Evolutionary conservation across 2,113 vertebrate species (phyloP).

Genomic region (Zapornia atra): DNA sequence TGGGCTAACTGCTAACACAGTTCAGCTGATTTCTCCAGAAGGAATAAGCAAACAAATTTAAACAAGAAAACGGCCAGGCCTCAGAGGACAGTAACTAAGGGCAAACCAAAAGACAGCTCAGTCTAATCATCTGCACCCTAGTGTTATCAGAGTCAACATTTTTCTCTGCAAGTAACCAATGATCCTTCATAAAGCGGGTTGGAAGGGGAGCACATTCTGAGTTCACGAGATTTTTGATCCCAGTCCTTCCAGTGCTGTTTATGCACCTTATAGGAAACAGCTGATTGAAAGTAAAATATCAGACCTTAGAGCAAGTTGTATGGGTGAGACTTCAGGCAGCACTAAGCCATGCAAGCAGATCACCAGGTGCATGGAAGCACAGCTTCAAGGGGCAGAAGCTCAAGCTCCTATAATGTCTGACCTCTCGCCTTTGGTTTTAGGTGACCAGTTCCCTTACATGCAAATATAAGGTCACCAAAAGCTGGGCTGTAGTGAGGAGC

Average conservation of each 20-base stretch:
- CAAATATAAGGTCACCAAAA: neutral
- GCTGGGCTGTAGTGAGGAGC: neutral
- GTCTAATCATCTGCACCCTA: neutral
- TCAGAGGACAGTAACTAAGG: neutral
- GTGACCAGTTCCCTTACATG: neutral
- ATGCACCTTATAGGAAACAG: neutral
- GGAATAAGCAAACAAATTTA: neutral
- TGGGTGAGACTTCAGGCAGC: neutral
- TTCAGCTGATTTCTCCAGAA: neutral
- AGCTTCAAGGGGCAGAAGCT: neutral
- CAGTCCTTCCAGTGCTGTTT: neutral
- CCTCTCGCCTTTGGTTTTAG: neutral
- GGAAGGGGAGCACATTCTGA: neutral
- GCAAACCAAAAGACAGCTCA: neutral
- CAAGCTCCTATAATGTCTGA: fast-evolving
- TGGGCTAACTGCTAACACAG: neutral
- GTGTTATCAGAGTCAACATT: neutral
- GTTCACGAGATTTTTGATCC: neutral
- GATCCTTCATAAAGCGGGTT: neutral
- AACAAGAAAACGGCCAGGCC: neutral
- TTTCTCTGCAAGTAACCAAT: neutral
- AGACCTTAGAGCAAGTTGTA: neutral
- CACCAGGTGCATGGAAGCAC: neutral
- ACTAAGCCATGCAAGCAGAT: neutral
- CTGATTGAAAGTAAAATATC: neutral